Base-by-base conservation (phyloP, 2,797 vertebrate species). In the Chanos chanos region DNA sequence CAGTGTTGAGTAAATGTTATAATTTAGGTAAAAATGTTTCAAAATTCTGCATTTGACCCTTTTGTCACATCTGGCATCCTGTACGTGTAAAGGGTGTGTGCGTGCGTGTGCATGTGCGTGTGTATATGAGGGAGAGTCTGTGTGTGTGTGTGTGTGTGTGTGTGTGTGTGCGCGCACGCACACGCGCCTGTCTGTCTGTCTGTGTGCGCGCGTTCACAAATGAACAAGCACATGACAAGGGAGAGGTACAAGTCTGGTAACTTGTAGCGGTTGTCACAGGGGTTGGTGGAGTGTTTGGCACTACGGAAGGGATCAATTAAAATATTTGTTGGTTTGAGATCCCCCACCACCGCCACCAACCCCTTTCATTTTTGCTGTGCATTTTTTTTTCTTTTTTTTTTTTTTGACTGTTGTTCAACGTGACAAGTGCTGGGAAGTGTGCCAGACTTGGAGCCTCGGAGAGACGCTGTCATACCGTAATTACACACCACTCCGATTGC, bases 381-480 rank as follows among this genome's bases (percentile, higher is more conserved):
- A n/a, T n/a, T n/a, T 77, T 22, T 40, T 30, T 19, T 36, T 31
- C 10, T 27, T 25, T 28, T 25, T 57, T 40, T 40, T 53, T 61
- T 47, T 77, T 89, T 84, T 83, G 74, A 81, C 83, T 80, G 80
- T 85, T 86, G 80, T 67, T 72, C 75, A 76, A 80, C 80, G 75
- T 88, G 86, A 88, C 83, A 88, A 80, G 77, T 83, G 77, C 85
- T 86, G 85, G 85, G 88, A 86, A 82, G 73, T 71, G 62, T 77
- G 84, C 85, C 83, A 82, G 49, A 18, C 80, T 75, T 68, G 31
- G 77, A 73, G 76, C 75, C 68, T 31, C 34, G 52, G 78, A 85
- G 75, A 82, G 70, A 62, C 76, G 78, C 83, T 83, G 77, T 78
- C 80, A 54, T 81, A 75, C 74, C 82, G 64, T 87, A 79, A 84